A percentile compares a stretch with the other conserved stretches of the same genome.
Evolutionary conservation across 2,797 vertebrate species (phyloP).

Genomic region (Muscicapa striata): DNA sequence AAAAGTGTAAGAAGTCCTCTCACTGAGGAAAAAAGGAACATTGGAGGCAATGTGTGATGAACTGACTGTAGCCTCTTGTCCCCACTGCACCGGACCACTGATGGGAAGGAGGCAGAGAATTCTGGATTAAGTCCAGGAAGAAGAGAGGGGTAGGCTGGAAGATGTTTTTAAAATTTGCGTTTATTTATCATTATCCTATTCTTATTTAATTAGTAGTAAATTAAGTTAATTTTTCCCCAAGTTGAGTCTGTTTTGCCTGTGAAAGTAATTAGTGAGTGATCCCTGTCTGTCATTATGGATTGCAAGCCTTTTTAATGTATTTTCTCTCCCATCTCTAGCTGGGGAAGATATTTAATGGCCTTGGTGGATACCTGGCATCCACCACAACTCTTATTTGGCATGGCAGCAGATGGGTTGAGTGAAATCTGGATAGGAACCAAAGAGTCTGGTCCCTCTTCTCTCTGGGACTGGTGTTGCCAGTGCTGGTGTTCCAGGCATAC

Average conservation of each 20-base stretch:
- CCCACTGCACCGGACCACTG: neutral
- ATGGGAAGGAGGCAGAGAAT: neutral
- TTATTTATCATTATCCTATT: neutral
- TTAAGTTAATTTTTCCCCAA: neutral
- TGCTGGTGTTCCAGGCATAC: accelerated
- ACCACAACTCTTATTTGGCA: neutral
- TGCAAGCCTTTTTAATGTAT: neutral
- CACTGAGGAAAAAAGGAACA: neutral
- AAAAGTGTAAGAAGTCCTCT: neutral
- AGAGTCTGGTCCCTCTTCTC: neutral
- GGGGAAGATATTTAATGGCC: neutral
- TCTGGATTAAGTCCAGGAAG: neutral
- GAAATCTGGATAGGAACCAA: neutral
- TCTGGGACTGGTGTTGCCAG: neutral
- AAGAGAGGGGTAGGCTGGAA: accelerated
- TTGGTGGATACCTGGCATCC: neutral
- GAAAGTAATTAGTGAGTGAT: neutral
- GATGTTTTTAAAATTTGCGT: neutral
- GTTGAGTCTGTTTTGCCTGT: neutral
- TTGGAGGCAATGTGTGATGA: neutral
- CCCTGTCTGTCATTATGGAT: neutral
- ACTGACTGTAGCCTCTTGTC: neutral
- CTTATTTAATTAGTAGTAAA: neutral
- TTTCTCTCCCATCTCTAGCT: neutral
- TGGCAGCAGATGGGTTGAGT: neutral